These are phyloP conservation scores for Corythoichthys haematopterus DNA, from an alignment of 2,113 vertebrate genomes.

Conservation along the genomic window DNA sequence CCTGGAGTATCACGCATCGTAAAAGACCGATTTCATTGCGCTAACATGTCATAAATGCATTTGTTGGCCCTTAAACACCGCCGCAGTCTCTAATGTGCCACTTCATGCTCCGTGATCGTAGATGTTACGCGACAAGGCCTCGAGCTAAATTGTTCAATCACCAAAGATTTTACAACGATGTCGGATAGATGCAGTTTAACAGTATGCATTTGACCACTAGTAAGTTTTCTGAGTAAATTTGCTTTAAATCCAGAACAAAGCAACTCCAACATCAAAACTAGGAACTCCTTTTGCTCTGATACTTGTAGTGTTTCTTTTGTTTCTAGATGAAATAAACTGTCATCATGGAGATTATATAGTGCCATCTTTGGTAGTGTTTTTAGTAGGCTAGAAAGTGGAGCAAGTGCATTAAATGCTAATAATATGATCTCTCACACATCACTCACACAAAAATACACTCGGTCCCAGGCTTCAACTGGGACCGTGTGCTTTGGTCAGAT, in stretches of 20 bases:
- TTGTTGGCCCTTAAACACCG: slow-evolving; percentile 21
- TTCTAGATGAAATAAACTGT: background rate
- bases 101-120: slow-evolving; percentile 20
- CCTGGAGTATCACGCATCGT: slow-evolving; percentile 22
- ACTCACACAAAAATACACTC: too few relatives aligned
- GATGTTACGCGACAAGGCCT: slow-evolving; percentile 25
- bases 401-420: background rate
- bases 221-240: background rate
- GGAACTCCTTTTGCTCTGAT: background rate
- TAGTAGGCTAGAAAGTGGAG: background rate
- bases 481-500: too few relatives aligned
- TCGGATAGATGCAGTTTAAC: background rate
- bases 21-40: slow-evolving; percentile 51
- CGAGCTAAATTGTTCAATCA: slow-evolving; percentile 37
- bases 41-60: slow-evolving; percentile 53
- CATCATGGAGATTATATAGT: background rate
- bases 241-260: background rate
- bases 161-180: background rate
- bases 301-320: background rate
- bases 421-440: too few relatives aligned
- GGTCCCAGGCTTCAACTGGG: too few relatives aligned
- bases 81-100: slow-evolving; percentile 28
- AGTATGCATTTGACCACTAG: background rate
- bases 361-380: background rate
- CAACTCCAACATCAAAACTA: background rate